Evolutionary conservation across 1,140 invertebrate species (phyloP).

Genomic region (Pseudoatta argentina): DNA sequence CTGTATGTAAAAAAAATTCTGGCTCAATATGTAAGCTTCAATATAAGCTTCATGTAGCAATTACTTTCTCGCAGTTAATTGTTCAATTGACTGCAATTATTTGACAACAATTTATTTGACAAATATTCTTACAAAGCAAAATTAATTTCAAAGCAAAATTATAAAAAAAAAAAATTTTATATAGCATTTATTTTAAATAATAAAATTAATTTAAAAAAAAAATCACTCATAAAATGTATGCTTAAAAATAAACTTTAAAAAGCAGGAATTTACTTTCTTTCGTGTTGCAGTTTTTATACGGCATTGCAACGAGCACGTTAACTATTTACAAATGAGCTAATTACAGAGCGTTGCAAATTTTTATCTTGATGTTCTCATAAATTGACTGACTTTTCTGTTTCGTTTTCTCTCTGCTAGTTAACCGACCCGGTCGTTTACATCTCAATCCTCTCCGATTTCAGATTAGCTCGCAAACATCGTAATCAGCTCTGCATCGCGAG

Average conservation of each 20-base stretch:
- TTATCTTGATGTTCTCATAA: background rate
- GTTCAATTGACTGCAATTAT: background rate
- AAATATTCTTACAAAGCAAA: background rate
- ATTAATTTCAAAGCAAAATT: background rate
- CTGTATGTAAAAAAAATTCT: background rate
- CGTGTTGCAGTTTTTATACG: background rate
- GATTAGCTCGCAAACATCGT: conserved; percentile 51
- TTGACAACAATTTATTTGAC: too few relatives aligned
- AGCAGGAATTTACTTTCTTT: background rate
- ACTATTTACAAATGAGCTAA: background rate
- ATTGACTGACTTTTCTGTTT: background rate
- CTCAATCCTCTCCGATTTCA: conserved; percentile 17
- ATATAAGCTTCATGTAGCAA: too few relatives aligned
- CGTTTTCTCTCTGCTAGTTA: background rate
- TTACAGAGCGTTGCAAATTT: background rate
- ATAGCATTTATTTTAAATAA: background rate
- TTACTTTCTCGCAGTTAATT: background rate
- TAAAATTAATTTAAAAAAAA: background rate
- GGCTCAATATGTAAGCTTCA: background rate
- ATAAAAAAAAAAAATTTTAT: background rate
- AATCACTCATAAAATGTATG: background rate
- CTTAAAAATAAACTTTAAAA: background rate
- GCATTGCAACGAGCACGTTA: background rate
- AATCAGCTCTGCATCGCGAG: conserved; percentile 19
- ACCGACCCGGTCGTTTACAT: background rate